These are phyloP conservation scores for Alloplasta piceator DNA, from an alignment of 2,888 invertebrate genomes.

Conservation along the genomic window DNA sequence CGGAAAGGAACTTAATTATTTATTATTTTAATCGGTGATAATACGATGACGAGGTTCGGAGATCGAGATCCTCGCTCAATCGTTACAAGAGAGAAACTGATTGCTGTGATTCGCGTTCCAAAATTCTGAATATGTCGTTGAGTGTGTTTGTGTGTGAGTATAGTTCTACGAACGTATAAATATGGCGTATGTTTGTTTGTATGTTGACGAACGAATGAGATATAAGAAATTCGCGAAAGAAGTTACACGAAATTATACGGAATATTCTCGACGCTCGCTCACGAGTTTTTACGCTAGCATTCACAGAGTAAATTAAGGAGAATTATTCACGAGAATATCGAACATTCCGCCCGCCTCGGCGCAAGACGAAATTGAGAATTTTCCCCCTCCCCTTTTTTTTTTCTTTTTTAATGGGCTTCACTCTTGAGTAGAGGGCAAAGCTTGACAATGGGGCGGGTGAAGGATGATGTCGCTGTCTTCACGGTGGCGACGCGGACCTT, in stretches of 20 bases:
- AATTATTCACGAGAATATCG: background rate
- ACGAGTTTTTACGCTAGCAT: too few species aligned
- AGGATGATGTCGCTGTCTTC: conserved; percentile 21
- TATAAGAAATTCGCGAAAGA: background rate
- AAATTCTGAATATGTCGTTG: background rate
- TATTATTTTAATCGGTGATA: too few species aligned
- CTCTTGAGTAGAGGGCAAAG: conserved; percentile 20
- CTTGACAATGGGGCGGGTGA: conserved; percentile 32
- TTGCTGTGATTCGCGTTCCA: background rate
- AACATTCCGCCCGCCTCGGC: conserved; percentile 38
- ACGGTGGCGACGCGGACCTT: conserved; percentile 22
- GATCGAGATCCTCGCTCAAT: too few species aligned
- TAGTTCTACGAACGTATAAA: too few species aligned
- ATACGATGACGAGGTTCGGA: too few species aligned
- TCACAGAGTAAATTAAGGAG: too few species aligned
- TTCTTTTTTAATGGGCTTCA: too few species aligned
- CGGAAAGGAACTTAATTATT: too few species aligned
- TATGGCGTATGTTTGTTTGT: background rate
- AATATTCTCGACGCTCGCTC: too few species aligned
- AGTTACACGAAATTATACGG: background rate
- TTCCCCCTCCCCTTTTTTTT: background rate
- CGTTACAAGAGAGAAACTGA: background rate
- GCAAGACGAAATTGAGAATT: conserved; percentile 29
- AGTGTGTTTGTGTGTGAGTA: too few species aligned
- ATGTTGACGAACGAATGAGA: background rate